These are phyloP conservation scores for Callaeas wilsoni DNA, from an alignment of 2,113 vertebrate species.

Conservation along the genomic window DNA sequence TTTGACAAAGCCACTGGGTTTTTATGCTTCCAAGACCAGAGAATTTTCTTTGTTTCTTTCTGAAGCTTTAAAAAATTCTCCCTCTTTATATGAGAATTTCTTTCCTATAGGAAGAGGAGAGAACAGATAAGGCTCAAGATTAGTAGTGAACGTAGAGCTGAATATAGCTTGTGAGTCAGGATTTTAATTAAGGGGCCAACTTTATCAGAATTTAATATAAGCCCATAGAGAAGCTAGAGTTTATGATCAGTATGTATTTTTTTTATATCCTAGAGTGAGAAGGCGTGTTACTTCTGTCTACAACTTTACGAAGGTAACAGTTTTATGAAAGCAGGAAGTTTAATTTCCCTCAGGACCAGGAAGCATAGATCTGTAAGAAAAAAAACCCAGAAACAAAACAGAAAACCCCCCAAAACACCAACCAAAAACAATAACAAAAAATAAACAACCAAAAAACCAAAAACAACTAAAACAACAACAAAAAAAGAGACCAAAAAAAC, in stretches of 20 bases:
- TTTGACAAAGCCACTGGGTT: not conserved
- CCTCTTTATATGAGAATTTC: not conserved
- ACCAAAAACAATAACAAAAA: too few relatives aligned
- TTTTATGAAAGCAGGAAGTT: not conserved
- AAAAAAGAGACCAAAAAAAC: not conserved
- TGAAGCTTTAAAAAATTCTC: not conserved
- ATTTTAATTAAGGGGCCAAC: not conserved
- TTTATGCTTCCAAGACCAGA: not conserved
- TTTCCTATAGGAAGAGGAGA: accelerated
- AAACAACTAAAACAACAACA: too few relatives aligned
- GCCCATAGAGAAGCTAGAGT: not conserved
- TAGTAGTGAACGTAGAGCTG: not conserved
- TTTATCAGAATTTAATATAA: not conserved
- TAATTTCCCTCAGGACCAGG: not conserved
- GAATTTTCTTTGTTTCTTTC: not conserved
- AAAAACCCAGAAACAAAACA: too few relatives aligned
- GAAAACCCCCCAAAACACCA: too few relatives aligned
- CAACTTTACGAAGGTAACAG: not conserved
- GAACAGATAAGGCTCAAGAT: not conserved
- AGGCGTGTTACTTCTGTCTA: not conserved
- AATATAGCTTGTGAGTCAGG: not conserved
- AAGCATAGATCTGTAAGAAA: not conserved
- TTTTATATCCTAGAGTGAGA: not conserved
- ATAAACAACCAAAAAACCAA: too few relatives aligned
- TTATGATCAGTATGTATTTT: not conserved